Evolutionary conservation across 2,113 vertebrate species (phyloP).

Genomic region (Pachypanchax playfairii): DNA sequence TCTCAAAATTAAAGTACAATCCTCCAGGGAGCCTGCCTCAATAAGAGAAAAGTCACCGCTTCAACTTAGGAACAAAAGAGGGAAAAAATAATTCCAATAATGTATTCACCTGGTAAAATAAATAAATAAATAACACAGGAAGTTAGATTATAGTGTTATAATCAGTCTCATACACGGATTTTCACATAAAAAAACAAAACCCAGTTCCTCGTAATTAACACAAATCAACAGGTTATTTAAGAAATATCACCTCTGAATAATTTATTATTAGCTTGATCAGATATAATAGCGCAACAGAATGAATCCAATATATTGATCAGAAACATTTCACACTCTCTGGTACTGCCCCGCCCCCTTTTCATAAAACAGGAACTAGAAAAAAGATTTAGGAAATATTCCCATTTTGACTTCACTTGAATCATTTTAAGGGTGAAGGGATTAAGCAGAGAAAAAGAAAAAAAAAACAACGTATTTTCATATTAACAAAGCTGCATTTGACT

Average conservation of each 20-base stretch:
- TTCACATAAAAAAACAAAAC: constrained; percentile 11
- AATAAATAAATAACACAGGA: background rate
- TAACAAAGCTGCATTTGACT: constrained; percentile 22
- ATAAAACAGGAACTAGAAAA: constrained; percentile 19
- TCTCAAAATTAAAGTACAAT: too few species aligned
- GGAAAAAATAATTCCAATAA: background rate
- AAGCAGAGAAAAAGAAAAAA: constrained; percentile 4
- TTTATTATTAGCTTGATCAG: constrained; percentile 14
- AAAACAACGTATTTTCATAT: constrained; percentile 10
- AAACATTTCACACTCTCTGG: constrained; percentile 24
- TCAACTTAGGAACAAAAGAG: too few species aligned
- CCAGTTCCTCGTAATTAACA: background rate
- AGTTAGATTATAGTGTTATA: constrained; percentile 7
- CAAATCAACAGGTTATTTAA: constrained; percentile 16
- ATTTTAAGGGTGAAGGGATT: too few species aligned
- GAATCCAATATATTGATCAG: background rate
- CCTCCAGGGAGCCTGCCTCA: too few species aligned
- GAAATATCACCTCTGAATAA: constrained; percentile 21
- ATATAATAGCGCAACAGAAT: background rate
- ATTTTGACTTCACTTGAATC: too few species aligned
- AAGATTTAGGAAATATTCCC: too few species aligned
- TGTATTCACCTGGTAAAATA: too few species aligned
- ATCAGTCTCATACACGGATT: constrained; percentile 39
- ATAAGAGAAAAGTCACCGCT: too few species aligned
- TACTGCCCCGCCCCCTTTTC: background rate